These are phyloP conservation scores for Eriocheir sinensis DNA, from an alignment of 1,140 invertebrate species.

Conservation along the genomic window DNA sequence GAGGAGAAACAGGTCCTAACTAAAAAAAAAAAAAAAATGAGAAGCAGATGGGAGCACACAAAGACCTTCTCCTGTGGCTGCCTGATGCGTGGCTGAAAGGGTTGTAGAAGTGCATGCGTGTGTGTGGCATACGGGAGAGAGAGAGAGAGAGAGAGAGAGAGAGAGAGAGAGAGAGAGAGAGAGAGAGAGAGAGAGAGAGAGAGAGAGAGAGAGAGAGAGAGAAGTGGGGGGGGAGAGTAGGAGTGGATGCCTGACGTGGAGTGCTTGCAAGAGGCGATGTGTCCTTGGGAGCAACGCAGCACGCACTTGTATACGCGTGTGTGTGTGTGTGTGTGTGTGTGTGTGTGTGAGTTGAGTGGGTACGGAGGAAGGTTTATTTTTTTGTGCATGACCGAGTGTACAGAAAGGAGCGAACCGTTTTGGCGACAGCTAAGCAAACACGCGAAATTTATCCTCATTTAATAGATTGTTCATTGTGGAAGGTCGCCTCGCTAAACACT, in stretches of 20 bases:
- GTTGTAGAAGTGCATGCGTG: neutral
- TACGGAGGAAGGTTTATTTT: neutral
- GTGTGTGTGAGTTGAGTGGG: neutral
- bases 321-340: slow-evolving; percentile 48
- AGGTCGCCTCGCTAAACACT: too few species aligned
- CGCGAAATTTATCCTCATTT: too few species aligned
- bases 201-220: too few species aligned
- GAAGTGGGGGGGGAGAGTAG: too few species aligned
- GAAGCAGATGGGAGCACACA: neutral
- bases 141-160: neutral
- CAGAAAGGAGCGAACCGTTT: neutral
- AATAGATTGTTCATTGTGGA: too few species aligned
- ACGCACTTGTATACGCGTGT: neutral
- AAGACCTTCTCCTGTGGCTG: neutral
- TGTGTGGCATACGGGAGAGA: neutral
- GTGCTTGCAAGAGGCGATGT: neutral
- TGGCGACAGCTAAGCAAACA: neutral
- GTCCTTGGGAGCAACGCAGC: neutral
- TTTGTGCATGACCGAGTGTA: neutral
- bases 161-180: too few species aligned
- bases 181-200: too few species aligned
- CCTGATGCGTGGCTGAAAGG: neutral
- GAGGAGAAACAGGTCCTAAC: neutral
- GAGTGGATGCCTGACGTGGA: neutral
- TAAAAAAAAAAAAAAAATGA: neutral